Evolutionary conservation across 1,140 invertebrate species (phyloP), one percentile per base, ranked within the genome.

Genomic region (Hesperophylax magnus): DNA sequence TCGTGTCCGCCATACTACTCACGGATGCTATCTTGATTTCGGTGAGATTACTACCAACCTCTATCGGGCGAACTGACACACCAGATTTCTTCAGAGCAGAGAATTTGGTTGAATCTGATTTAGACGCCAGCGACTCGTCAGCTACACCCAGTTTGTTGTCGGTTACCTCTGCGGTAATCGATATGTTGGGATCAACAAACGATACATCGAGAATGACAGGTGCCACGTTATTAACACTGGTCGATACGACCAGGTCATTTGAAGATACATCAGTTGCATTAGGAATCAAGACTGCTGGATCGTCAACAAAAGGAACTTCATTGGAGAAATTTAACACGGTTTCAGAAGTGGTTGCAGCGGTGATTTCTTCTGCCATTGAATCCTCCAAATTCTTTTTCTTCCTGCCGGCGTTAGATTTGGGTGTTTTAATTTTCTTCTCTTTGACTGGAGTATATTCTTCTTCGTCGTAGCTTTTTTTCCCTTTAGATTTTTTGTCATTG

Each of bases 21-120:
- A 77, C 76, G 3, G 76, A 77, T n/a, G 76, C 17, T 17, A 77
- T 77, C 52, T 77, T 77, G 9, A 77, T 77, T n/a, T 77, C 60
- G 14, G 22, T 60, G 17, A 76, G 34, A 72, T 53, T 72, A 11
- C 27, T 18, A 39, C 53, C 53, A 0, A 53, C 11, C 47, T 54
- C 27, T 3, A 53, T 9, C 2, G 69, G 69, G 15, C 24, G 11
- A 24, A 27, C n/a, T 14, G 39, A 53, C 9, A 24, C 17, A 11
- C 8, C 9, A 20, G 31, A 17, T 17, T n/a, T 67, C 31, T 67
- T 31, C 14, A 15, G 3, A 15, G n/a, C 8, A 7, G 18, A 22
- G 58, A 17, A 20, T 61, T 61, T 61, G 34, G 34, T 14, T 47
- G 39, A 11, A 14, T 47, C 14, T 1, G 39, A 14, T 15, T 61